Evolutionary conservation across 2,113 vertebrate species (phyloP).

Genomic region (Aplodontia rufa): DNA sequence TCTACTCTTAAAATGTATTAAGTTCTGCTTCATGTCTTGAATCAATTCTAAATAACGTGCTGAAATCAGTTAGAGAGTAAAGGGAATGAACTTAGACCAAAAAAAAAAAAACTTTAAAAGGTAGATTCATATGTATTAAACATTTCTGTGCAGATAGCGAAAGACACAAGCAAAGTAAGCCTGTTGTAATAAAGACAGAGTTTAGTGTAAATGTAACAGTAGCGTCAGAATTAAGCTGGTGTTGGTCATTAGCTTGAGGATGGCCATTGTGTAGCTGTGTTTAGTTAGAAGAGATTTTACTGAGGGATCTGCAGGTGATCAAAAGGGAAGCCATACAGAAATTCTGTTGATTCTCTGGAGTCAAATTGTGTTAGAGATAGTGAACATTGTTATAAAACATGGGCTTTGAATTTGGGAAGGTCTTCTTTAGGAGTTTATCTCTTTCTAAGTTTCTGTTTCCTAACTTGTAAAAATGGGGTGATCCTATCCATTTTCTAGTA

Average conservation of each 20-base stretch:
- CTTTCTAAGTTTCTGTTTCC: neutral
- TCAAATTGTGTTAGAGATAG: neutral
- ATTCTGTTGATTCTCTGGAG: neutral
- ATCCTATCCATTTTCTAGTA: neutral
- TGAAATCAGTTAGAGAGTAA: neutral
- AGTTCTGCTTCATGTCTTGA: neutral
- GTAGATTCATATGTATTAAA: neutral
- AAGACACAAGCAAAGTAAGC: neutral
- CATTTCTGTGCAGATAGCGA: neutral
- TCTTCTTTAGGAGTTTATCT: neutral
- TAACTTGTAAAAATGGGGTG: neutral
- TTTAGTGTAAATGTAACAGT: neutral
- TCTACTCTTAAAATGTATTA: neutral
- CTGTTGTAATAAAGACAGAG: neutral
- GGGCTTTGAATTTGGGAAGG: neutral
- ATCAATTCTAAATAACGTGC: neutral
- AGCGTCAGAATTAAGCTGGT: neutral
- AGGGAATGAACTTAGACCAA: neutral
- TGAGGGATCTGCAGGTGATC: neutral
- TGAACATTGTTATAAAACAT: neutral
- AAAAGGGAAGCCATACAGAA: neutral
- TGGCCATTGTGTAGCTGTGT: neutral
- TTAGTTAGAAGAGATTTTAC: neutral
- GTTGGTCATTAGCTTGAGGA: neutral
- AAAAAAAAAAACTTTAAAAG: neutral